Base-by-base conservation (phyloP, 2,888 invertebrate genomes). In the Drosophila tanythrix region DNA sequence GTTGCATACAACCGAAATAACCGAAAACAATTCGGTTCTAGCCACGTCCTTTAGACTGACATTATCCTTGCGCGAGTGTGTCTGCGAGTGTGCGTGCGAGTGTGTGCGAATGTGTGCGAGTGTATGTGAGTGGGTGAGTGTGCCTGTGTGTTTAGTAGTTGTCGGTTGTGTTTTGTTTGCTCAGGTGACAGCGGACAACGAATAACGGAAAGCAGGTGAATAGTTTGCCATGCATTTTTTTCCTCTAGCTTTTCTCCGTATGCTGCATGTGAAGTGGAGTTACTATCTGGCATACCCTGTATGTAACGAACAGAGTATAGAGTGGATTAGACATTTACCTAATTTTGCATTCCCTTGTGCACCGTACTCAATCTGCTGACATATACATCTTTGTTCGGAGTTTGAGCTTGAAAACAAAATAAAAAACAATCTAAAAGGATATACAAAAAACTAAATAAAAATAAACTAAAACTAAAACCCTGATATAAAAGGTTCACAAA, bases 1-100 rank as follows among this genome's bases (percentile, higher is more conserved):
- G 90, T 76, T 86, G 66, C 51, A 67, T 50, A 50, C 69, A 74
- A 83, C 79, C 70, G 40, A 29, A 57, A 48, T 46, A 51, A 31
- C 15, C 77, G 55, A 48, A 58, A 67, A 67, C 80, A 67, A 52
- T 60, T 58, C 43, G 15, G 15, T 33, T 53, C 43, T 64, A 64
- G 51, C 36, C 73, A 57, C 56, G 38, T 65, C 53, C 62, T 61
- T 81, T 77, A 76, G 77, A 79, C 71, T 64, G 60, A 31, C 73
- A 64, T 76, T 74, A 77, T 79, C 83, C 74, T 80, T 88, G 74
- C 69, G 46, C 59, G 15, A 51, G 58, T 43, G 31, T 25, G 10
- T 29, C 10, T n/a, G n/a, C 18, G 11, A 33, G 48, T 11, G 27
- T 43, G 50, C 33, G 21, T 27, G 11, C n/a, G 40, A 35, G 27